These are phyloP conservation scores for Tipula lateralis DNA, from an alignment of 2,888 invertebrate species.

Conservation along the genomic window DNA sequence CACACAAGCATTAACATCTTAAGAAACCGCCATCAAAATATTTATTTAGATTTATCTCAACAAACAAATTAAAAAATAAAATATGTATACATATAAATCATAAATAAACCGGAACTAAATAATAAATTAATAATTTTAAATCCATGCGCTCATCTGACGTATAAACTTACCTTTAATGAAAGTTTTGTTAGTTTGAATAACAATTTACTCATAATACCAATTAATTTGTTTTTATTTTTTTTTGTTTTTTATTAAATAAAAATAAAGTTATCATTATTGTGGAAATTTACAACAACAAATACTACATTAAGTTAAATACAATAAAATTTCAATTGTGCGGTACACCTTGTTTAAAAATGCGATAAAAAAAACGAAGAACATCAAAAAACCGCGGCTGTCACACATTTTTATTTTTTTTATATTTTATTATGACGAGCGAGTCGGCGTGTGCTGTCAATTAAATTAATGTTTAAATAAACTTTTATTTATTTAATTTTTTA, in stretches of 20 bases:
- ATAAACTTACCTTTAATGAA: neutral
- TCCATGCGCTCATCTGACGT: neutral
- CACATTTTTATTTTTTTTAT: neutral
- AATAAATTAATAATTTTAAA: neutral
- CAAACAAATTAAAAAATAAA: neutral
- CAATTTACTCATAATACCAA: neutral
- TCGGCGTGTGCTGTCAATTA: slow-evolving; percentile 32
- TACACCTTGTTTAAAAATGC: slow-evolving; percentile 7
- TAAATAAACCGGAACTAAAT: slow-evolving; percentile 8
- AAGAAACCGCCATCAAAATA: neutral
- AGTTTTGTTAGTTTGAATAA: neutral
- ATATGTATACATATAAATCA: neutral
- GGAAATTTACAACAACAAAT: neutral
- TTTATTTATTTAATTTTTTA: slow-evolving; percentile 12
- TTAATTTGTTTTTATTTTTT: neutral
- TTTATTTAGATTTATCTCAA: neutral
- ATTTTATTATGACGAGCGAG: slow-evolving; percentile 28
- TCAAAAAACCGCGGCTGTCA: slow-evolving; percentile 19
- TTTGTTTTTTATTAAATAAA: too few relatives aligned
- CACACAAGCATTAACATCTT: too few relatives aligned
- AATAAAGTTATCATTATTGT: neutral
- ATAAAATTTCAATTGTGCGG: slow-evolving; percentile 19
- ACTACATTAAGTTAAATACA: neutral
- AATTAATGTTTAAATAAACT: neutral
- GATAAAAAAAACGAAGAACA: slow-evolving; percentile 2